Conservation (phyloP, 2,888 invertebrate genomes). For the Eilema caniola region DNA sequence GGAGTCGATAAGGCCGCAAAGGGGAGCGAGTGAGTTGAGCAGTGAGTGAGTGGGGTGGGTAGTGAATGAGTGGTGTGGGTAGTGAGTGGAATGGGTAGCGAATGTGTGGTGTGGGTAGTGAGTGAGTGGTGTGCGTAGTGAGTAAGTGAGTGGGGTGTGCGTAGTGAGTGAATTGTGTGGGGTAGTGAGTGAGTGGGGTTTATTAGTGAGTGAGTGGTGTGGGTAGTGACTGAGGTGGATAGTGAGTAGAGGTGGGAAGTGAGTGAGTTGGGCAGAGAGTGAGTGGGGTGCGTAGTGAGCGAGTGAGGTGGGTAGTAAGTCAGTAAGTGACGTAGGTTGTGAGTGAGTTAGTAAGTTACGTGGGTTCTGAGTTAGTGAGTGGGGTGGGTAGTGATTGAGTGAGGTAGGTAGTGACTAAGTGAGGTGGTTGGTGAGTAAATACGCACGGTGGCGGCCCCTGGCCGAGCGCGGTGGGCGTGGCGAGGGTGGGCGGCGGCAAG, state of each 20-base stretch:
- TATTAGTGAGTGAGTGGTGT: neutral
- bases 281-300: neutral
- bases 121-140: neutral
- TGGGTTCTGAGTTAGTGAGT: no score
- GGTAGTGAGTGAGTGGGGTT: neutral
- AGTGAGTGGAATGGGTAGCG: neutral
- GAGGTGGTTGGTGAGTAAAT: neutral
- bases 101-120: neutral
- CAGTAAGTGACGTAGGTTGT: no score
- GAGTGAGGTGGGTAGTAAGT: neutral
- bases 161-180: neutral
- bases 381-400: neutral
- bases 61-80: no score
- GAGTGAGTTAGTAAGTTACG: no score
- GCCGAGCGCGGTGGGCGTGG: slow-evolving; percentile 21
- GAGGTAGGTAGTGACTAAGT: neutral
- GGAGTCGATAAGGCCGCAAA: neutral
- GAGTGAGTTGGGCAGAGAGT: neutral
- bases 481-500: slow-evolving; percentile 27
- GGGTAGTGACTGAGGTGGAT: neutral
- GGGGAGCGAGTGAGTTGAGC: neutral
- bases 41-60: neutral
- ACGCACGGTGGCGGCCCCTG: neutral
- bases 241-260: no score
- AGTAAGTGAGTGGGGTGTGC: neutral